A percentile compares a stretch with the other conserved stretches of the same genome.
Conservation (phyloP, 2,113 vertebrate species). For the Anolis sagrei region DNA sequence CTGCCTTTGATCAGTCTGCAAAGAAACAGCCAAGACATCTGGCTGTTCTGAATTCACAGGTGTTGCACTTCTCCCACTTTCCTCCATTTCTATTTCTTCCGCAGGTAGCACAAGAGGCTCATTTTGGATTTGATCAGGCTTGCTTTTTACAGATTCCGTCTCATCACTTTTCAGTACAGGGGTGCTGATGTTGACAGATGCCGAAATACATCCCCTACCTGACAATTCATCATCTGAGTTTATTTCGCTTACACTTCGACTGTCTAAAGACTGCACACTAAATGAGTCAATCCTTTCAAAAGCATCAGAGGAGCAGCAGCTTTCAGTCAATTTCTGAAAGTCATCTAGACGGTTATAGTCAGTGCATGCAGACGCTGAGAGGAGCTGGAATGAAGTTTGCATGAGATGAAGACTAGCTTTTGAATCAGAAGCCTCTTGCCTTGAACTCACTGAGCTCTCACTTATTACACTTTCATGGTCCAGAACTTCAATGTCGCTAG, state of each 20-base stretch:
- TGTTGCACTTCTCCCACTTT: constrained; percentile 94
- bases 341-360: constrained; percentile 92
- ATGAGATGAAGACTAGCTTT: constrained; percentile 93
- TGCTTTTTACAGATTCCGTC: constrained; percentile 59
- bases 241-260: constrained; percentile 96
- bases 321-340: constrained; percentile 94
- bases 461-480: constrained; percentile 98
- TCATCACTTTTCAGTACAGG: constrained; percentile 67
- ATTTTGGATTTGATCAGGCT: constrained; percentile 66
- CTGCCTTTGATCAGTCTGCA: constrained; percentile 58
- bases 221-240: constrained; percentile 96
- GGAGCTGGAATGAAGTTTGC: constrained; percentile 97
- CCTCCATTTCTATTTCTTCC: constrained; percentile 95
- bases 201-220: constrained; percentile 84
- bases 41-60: constrained; percentile 95
- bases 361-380: constrained; percentile 90
- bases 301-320: constrained; percentile 93
- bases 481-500: constrained; percentile 97
- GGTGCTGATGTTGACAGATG: constrained; percentile 78
- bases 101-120: constrained; percentile 77
- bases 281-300: constrained; percentile 98
- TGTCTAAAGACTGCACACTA: constrained; percentile 96
- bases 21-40: constrained; percentile 79
- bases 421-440: constrained; percentile 89
- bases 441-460: constrained; percentile 95